Percentiles rank a stretch among this genome's conserved stretches.
These are phyloP conservation scores for Neolamprologus tretocephalus DNA, from an alignment of 2,113 vertebrate species.

Conservation along the genomic window DNA sequence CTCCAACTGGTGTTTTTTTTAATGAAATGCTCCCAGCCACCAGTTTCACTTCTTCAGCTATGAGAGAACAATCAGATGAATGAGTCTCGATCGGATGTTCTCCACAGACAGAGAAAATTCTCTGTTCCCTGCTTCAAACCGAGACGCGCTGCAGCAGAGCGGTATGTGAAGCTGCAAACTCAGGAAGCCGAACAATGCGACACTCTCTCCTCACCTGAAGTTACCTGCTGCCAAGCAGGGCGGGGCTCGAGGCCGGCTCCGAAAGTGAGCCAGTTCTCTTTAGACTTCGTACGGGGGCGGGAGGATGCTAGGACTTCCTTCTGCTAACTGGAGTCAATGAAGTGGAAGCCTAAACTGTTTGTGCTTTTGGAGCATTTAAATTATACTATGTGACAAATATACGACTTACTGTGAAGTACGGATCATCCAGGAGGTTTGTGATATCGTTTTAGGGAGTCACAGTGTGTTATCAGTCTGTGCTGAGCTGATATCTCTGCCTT, in stretches of 20 bases:
- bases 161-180: not conserved
- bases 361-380: not conserved
- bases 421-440: not conserved
- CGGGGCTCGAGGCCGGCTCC: rapidly evolving
- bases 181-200: rapidly evolving
- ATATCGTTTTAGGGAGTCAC: not conserved
- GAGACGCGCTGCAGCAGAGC: not conserved
- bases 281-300: not conserved
- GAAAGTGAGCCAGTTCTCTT: not conserved
- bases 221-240: not conserved
- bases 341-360: not conserved
- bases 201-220: not conserved
- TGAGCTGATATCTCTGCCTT: not conserved
- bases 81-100: not conserved
- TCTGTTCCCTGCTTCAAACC: not conserved
- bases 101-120: not conserved
- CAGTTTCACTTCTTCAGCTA: not conserved
- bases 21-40: not conserved
- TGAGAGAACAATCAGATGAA: not conserved
- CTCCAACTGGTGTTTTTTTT: not conserved
- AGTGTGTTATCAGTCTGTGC: not conserved
- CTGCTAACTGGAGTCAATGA: not conserved
- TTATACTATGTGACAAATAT: not conserved
- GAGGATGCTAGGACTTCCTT: not conserved
- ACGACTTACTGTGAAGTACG: not conserved